These are phyloP conservation scores for Neoitamus cyanurus DNA, from an alignment of 2,888 invertebrate species.

Conservation along the genomic window DNA sequence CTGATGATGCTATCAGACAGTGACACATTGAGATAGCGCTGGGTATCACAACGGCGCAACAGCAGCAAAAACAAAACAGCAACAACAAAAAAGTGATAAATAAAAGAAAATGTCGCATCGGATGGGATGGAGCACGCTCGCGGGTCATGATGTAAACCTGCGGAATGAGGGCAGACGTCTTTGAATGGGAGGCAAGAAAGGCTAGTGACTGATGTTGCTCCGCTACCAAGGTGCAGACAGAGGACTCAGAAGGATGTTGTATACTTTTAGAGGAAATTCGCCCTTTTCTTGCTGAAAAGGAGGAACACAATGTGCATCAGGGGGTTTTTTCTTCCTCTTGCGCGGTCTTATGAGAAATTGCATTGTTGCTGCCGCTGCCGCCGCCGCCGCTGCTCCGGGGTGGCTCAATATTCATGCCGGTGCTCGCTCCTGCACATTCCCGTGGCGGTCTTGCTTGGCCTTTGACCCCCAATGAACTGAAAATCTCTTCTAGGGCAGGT, in stretches of 20 bases:
- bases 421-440: not conserved
- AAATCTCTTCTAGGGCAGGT: not conserved
- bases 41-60: not conserved
- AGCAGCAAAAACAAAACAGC: not conserved
- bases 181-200: not conserved
- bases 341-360: conserved; percentile 1
- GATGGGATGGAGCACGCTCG: not conserved
- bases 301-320: not conserved
- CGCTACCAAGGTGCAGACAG: not conserved
- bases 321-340: not conserved
- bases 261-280: not conserved
- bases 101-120: not conserved
- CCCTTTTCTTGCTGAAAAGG: conserved; percentile 1
- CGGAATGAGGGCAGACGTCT: conserved; percentile 5
- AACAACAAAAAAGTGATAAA: not conserved
- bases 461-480: conserved; percentile 5
- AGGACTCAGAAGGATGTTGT: not conserved
- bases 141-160: not conserved
- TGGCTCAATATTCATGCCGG: not conserved
- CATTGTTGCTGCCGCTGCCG: not conserved
- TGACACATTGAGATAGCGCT: not conserved
- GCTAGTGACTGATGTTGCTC: not conserved
- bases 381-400: not conserved
- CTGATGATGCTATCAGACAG: not conserved
- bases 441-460: not conserved